Conservation (phyloP, 2,113 vertebrate genomes). For the Anguilla rostrata region DNA sequence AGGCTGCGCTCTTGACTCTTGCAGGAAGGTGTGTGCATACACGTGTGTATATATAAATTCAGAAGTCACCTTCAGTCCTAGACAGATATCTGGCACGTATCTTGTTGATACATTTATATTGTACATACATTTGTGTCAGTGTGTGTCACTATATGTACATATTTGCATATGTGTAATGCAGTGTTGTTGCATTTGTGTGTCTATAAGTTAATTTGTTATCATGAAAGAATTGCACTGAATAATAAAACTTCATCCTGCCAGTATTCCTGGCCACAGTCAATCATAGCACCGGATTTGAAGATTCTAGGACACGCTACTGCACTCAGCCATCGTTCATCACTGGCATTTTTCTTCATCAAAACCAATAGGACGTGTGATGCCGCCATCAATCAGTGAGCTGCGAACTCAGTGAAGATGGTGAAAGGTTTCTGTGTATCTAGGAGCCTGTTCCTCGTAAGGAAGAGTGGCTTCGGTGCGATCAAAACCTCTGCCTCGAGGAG, state of each 20-base stretch:
- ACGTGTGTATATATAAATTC: background rate
- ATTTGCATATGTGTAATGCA: too few relatives aligned
- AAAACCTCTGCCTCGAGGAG: background rate
- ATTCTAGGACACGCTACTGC: too few relatives aligned
- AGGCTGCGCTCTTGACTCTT: background rate
- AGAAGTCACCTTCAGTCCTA: background rate
- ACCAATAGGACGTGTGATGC: too few relatives aligned
- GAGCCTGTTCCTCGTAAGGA: background rate
- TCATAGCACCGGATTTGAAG: too few relatives aligned
- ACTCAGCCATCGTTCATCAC: too few relatives aligned
- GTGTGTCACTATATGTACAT: too few relatives aligned
- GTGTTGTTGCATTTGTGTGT: too few relatives aligned
- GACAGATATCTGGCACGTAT: background rate
- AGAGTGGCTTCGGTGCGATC: background rate
- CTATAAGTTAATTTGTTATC: too few relatives aligned
- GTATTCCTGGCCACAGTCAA: too few relatives aligned
- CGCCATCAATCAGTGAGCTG: background rate
- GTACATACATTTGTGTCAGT: background rate
- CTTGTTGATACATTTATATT: background rate
- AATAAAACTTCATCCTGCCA: too few relatives aligned
- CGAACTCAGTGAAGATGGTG: background rate
- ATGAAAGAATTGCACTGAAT: too few relatives aligned
- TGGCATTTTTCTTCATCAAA: too few relatives aligned
- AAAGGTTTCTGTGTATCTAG: background rate
- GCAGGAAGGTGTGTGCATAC: background rate